Conservation (phyloP, 2,797 vertebrate genomes). For the Cephalopachus bancanus region DNA sequence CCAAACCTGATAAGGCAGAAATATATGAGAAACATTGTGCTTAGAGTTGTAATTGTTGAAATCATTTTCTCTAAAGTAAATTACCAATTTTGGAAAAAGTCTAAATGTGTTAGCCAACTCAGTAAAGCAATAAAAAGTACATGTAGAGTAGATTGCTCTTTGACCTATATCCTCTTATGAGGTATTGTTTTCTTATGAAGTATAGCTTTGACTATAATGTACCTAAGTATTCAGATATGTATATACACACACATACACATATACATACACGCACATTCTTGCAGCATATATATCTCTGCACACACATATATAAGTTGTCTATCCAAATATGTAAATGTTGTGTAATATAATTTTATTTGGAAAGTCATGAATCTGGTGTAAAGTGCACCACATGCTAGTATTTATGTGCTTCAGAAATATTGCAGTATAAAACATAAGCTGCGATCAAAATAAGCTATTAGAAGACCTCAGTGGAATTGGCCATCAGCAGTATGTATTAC, state of each 20-base stretch:
- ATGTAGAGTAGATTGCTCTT: not conserved
- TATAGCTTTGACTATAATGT: not conserved
- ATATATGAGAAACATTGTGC: not conserved
- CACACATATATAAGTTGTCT: not conserved
- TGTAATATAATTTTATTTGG: not conserved
- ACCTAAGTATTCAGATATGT: not conserved
- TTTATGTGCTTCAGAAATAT: not conserved
- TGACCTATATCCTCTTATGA: not conserved
- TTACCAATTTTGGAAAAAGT: conserved; percentile 6
- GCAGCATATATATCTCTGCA: not conserved
- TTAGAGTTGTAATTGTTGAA: not conserved
- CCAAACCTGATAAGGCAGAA: not conserved
- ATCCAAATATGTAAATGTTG: conserved; percentile 14
- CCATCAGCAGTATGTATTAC: not conserved
- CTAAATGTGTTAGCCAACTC: not conserved
- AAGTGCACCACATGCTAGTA: not conserved
- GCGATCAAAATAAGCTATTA: not conserved
- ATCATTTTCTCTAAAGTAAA: conserved; percentile 6
- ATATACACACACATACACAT: not conserved
- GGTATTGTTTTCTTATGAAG: not conserved
- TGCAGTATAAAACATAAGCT: not conserved
- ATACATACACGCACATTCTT: not conserved
- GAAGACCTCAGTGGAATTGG: not conserved
- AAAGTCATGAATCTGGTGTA: not conserved
- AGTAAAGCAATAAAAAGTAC: not conserved